Base-by-base conservation (phyloP, 2,797 vertebrate species). In the Petrocephalus schoutedeni region DNA sequence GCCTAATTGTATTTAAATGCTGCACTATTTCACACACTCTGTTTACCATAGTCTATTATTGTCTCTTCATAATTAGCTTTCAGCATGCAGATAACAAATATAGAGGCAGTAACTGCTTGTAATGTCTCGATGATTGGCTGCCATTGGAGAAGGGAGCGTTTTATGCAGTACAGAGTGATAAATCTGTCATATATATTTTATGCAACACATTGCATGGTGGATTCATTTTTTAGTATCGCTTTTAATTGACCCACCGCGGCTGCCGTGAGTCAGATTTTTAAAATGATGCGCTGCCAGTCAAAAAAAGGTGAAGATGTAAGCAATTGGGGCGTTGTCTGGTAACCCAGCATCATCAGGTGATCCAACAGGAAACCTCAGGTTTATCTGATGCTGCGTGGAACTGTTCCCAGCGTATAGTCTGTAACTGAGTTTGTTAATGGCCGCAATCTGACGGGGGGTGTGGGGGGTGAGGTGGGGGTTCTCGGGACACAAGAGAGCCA, bases 401-500 rank as follows among this genome's bases (percentile, higher is more conserved):
- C 28, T 71, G 4, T 71, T 71, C 12, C 64, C 32, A 28, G 0
- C 21, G 14, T 51, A 21, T 53, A 83, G 10, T 1, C 49, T 51
- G 12, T 83, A 54, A 53, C 54, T 83, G 80, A 54, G 80, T 83
- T 54, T 83, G 80, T 28, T 83, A 83, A 83, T 83, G 80, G 19
- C 49, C 45, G 21, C 80, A 53, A 53, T 83, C 80, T 83, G 49
- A 51, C 51, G 19, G 49, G 28, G 28, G 28, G 28, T 28, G 28
- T 28, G 28, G 28, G 28, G 28, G 28, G 28, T 28, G 28, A 1
- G 19, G 14, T 4, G 45, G 5, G 54, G 23, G 32, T 28, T 58
- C 23, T 58, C 23, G 53, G 54, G 28, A 58, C 80, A 90, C 88
- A 88, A 87, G 85, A n/a, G 61, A 67, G 89, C 90, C 89, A 67